Evolutionary conservation across 2,888 invertebrate species (phyloP), one percentile per base, ranked within the genome.

Genomic region (Drosophila stalkeri): DNA sequence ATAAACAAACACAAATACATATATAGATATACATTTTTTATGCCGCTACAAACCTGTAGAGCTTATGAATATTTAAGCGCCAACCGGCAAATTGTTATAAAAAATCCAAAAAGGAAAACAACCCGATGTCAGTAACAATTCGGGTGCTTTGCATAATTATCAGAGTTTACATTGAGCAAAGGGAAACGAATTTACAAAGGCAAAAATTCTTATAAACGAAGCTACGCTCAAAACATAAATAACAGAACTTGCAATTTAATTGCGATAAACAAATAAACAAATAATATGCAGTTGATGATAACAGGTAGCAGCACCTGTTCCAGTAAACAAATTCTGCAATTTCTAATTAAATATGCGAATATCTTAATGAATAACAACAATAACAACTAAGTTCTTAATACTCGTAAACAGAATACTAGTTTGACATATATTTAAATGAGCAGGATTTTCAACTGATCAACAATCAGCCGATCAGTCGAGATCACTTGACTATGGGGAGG

Each of bases 361-460:
- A 66, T 51, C 18, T 43, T 39, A 57, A 78, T 75, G 44, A 74
- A 63, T 49, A 59, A 56, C 43, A 63, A 56, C 41, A 52, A 27
- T 63, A 82, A 59, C 43, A 62, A 46, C 66, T 60, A 64, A 75
- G 63, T 67, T 63, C 18, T 51, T 68, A 80, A 90, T 82, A 67
- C 55, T 57, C 35, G 78, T 78, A 91, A 92, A 92, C 90, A 92
- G 91, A 90, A 91, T 92, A 92, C 92, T 81, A 86, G 92, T 92
- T 92, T 92, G 72, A 73, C 77, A 70, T 81, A 75, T 90, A 91
- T 92, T 92, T 77, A 92, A 91, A 91, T 87, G 78, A 83, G 77
- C 91, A 90, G 89, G 91, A 91, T 91, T 91, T 88, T 84, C 76
- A 90, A 77, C 74, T 75, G 75, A 79, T 72, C 71, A 62, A 56